Evolutionary conservation across 2,113 vertebrate genomes (phyloP).

Genomic region (Ictidomys tridecemlineatus): DNA sequence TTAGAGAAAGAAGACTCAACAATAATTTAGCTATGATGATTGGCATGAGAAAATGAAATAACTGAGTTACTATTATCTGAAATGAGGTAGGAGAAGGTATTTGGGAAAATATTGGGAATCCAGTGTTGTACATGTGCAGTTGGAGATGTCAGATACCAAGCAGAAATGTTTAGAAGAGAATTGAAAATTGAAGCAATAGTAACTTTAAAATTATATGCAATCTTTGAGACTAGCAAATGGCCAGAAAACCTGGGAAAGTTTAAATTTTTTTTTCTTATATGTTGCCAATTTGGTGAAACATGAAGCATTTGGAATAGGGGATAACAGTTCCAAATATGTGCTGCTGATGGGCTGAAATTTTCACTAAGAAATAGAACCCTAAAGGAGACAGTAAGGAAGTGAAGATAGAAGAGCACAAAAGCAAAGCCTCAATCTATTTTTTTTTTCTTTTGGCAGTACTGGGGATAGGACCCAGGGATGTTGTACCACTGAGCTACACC

Average conservation of each 20-base stretch:
- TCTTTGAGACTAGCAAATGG: slow-evolving; percentile 21
- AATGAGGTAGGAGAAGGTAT: neutral
- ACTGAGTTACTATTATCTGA: neutral
- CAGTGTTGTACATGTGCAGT: neutral
- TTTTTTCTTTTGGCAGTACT: no score
- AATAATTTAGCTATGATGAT: neutral
- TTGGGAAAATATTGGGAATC: neutral
- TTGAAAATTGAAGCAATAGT: neutral
- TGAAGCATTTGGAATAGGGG: neutral
- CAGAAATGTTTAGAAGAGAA: slow-evolving; percentile 16
- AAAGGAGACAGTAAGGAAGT: slow-evolving; percentile 12
- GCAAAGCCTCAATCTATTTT: neutral
- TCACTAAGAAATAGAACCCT: neutral
- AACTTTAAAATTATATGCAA: neutral
- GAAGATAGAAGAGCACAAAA: neutral
- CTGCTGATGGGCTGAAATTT: neutral
- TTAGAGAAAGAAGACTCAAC: neutral
- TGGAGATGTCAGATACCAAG: neutral
- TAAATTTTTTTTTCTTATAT: neutral
- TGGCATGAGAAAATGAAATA: neutral
- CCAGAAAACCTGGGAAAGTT: neutral
- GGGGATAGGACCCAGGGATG: no score
- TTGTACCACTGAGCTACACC: no score
- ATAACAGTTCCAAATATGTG: neutral
- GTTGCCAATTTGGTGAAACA: neutral